Evolutionary conservation across 2,797 vertebrate species (phyloP).

Genomic region (Lophotriccus pileatus): DNA sequence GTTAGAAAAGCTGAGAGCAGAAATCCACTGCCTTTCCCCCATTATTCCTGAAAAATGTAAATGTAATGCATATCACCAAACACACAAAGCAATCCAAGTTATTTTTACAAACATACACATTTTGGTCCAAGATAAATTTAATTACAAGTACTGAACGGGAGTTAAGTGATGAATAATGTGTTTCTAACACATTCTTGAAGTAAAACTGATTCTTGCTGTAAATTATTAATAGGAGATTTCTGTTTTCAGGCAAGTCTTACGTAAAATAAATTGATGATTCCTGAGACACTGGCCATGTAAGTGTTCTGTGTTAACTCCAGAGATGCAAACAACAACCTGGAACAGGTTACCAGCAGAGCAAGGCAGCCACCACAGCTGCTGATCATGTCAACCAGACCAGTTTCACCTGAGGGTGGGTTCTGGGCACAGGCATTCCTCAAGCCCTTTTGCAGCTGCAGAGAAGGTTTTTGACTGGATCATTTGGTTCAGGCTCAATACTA

Average conservation of each 20-base stretch:
- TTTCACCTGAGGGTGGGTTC: not conserved
- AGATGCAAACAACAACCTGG: not conserved
- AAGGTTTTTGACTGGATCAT: not conserved
- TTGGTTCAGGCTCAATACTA: not conserved
- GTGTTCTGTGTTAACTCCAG: not conserved
- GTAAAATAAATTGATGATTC: not conserved
- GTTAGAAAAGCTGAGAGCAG: not conserved
- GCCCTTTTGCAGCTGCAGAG: not conserved
- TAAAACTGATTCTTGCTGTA: not conserved
- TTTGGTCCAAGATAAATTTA: not conserved
- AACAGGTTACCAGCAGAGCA: not conserved
- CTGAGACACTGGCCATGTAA: not conserved
- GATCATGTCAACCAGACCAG: not conserved
- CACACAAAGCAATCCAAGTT: not conserved
- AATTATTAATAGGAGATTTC: not conserved
- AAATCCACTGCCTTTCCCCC: not conserved
- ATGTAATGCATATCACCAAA: not conserved
- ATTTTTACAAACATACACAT: not conserved
- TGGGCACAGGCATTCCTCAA: not conserved
- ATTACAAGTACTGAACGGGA: not conserved
- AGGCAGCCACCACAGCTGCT: not conserved
- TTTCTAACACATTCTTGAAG: not conserved
- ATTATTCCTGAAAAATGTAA: not conserved
- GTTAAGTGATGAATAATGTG: not conserved
- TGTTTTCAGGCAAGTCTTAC: not conserved